phyloP scores from a whole-genome alignment of 2,113 vertebrate genomes.

The Antigone vipio region DNA sequence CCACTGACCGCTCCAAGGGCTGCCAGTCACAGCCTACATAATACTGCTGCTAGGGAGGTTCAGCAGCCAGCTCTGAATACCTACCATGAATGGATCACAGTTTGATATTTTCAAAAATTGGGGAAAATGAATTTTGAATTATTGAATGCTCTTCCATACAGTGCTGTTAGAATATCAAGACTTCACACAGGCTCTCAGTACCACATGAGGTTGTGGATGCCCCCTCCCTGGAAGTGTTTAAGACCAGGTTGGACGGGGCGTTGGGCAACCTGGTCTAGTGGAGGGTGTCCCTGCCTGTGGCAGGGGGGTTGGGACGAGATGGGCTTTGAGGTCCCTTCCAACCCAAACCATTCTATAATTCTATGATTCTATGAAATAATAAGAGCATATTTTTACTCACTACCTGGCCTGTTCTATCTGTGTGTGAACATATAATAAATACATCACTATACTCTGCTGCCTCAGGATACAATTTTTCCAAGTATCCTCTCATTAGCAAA shows the following conservation, averaged over 20 bases:
- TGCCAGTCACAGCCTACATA: fast-evolving
- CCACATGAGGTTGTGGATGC: neutral
- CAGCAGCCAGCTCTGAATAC: neutral
- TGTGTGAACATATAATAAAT: neutral
- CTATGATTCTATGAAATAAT: neutral
- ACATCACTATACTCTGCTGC: neutral
- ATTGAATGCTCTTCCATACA: neutral
- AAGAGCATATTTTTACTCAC: neutral
- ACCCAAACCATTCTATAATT: too few relatives aligned
- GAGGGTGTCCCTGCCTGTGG: too few relatives aligned
- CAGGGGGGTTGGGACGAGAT: too few relatives aligned
- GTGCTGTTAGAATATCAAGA: neutral
- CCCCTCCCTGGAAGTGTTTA: too few relatives aligned
- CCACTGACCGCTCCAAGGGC: neutral
- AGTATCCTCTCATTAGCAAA: neutral
- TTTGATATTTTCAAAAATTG: neutral
- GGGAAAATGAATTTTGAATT: neutral
- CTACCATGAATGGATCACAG: neutral
- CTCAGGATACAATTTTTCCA: neutral
- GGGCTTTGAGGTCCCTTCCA: too few relatives aligned
- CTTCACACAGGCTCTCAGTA: neutral
- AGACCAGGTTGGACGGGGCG: too few relatives aligned
- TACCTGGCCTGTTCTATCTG: neutral
- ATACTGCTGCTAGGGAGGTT: neutral
- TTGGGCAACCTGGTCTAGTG: too few relatives aligned